Evolutionary conservation across 2,888 invertebrate genomes (phyloP).

Genomic region (Imbricaverruca yamaguchii): DNA sequence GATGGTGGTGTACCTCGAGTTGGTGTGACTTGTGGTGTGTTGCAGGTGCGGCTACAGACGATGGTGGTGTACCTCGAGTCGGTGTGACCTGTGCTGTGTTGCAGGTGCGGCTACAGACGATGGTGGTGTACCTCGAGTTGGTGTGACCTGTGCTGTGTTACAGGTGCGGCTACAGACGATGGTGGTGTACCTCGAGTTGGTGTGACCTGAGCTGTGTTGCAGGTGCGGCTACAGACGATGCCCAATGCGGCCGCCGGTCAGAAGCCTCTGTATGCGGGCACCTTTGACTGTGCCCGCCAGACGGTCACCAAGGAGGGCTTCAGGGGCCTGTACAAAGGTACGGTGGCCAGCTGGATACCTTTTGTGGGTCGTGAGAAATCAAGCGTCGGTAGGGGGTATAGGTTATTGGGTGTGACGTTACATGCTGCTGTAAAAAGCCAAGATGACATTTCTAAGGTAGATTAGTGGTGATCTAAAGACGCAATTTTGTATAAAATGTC

Average conservation of each 20-base stretch:
- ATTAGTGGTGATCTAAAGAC: too few species aligned
- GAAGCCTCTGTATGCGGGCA: constrained; percentile 71
- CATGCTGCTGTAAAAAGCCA: too few species aligned
- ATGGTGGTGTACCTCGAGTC: not conserved
- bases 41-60: not conserved
- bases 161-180: constrained; percentile 40
- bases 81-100: not conserved
- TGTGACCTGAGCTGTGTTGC: constrained; percentile 29
- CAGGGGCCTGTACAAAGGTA: constrained; percentile 51
- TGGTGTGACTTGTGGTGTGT: too few species aligned
- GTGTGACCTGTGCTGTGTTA: not conserved
- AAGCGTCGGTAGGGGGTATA: too few species aligned
- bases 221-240: constrained; percentile 96
- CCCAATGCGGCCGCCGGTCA: constrained; percentile 66
- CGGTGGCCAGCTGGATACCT: too few species aligned
- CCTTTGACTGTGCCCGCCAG: constrained; percentile 86
- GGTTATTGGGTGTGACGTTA: too few species aligned
- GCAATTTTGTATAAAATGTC: too few species aligned
- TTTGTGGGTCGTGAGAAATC: too few species aligned
- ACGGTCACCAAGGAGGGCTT: constrained; percentile 81
- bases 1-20: too few species aligned
- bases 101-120: too few species aligned
- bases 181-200: not conserved
- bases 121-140: not conserved
- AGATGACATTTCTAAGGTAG: too few species aligned